These are phyloP conservation scores for Pseudopipra pipra DNA, from an alignment of 2,113 vertebrate genomes.

Conservation along the genomic window DNA sequence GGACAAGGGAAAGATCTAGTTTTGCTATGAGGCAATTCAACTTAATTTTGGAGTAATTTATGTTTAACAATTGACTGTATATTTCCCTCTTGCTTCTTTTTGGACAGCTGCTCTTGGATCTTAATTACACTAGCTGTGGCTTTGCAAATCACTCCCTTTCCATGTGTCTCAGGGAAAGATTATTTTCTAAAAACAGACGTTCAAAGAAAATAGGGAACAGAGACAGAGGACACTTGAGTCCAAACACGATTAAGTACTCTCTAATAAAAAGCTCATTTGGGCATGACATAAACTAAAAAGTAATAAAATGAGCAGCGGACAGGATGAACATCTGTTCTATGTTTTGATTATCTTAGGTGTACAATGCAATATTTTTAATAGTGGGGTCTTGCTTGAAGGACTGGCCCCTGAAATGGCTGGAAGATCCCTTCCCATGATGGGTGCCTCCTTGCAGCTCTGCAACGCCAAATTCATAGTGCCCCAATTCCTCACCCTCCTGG, in stretches of 20 bases:
- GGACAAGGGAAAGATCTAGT: neutral
- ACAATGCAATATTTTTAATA: neutral
- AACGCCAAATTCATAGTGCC: neutral
- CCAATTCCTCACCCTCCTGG: neutral
- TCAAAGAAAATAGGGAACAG: constrained; percentile 26
- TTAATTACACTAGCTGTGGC: neutral
- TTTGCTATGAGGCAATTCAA: neutral
- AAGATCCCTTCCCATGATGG: neutral
- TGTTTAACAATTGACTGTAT: neutral
- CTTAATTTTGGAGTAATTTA: neutral
- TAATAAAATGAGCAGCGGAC: neutral
- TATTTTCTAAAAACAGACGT: neutral
- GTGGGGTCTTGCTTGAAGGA: neutral
- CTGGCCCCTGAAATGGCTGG: neutral
- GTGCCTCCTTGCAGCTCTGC: neutral
- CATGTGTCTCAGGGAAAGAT: neutral
- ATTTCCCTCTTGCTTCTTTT: neutral
- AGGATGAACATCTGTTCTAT: neutral
- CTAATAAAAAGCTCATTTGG: constrained; percentile 34
- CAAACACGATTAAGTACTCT: neutral
- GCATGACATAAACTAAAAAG: constrained; percentile 25
- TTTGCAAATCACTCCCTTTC: constrained; percentile 22
- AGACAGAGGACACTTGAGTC: neutral
- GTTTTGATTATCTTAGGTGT: constrained; percentile 8
- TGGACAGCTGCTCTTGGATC: neutral